phyloP scores from a whole-genome alignment of 1,140 invertebrate species.

The Drosophila pandora region DNA sequence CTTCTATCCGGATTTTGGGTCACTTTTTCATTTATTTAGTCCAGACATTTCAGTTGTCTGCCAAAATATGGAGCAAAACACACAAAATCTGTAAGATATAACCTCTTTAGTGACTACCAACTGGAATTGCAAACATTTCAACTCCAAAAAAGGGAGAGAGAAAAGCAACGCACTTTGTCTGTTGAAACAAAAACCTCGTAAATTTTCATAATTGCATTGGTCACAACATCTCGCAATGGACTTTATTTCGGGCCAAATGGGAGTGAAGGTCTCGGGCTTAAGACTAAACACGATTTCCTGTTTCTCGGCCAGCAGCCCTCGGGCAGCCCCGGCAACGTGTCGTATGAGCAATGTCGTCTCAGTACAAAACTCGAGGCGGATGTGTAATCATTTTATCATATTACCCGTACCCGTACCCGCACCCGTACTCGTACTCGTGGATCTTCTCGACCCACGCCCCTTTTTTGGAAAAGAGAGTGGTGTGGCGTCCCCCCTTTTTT shows the following conservation, averaged over 20 bases:
- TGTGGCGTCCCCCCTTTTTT: neutral
- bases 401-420: conserved; percentile 41
- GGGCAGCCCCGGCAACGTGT: conserved; percentile 61
- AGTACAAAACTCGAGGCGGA: conserved; percentile 74
- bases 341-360: conserved; percentile 81
- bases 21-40: conserved; percentile 13
- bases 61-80: neutral
- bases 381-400: conserved; percentile 82
- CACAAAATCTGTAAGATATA: too few relatives aligned
- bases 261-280: conserved; percentile 39
- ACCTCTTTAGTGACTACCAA: too few relatives aligned
- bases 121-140: neutral
- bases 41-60: neutral
- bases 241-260: neutral
- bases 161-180: conserved; percentile 44
- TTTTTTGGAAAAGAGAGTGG: neutral
- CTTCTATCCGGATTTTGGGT: neutral
- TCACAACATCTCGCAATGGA: conserved; percentile 47
- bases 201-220: conserved; percentile 79
- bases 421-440: neutral
- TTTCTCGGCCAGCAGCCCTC: conserved; percentile 28
- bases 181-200: conserved; percentile 67
- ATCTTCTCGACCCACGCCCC: neutral
- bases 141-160: neutral
- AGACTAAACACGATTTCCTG: conserved; percentile 78